Percentiles rank a stretch among this genome's conserved stretches.
Conservation (phyloP, 1,140 invertebrate species). For the Macrosteles quadrilineatus region DNA sequence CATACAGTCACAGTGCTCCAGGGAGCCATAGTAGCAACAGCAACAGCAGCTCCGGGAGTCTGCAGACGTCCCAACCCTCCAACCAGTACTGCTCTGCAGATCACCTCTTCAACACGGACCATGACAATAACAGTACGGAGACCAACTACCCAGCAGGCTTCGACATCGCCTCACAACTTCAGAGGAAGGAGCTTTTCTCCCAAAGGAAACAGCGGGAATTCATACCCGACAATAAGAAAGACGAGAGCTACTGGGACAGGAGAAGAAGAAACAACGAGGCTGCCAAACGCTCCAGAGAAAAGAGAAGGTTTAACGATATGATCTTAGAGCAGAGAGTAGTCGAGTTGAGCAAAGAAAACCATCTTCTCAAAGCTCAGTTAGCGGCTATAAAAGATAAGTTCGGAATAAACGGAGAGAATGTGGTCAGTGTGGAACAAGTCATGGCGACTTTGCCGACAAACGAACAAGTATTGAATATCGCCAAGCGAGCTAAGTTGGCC, state of each 20-base stretch:
- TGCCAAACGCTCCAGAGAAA: slow-evolving; percentile 91
- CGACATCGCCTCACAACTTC: slow-evolving; percentile 54
- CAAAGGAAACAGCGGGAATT: slow-evolving; percentile 94
- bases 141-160: slow-evolving; percentile 48
- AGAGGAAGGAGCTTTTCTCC: slow-evolving; percentile 76
- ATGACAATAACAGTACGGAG: slow-evolving; percentile 12
- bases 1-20: slow-evolving; percentile 38
- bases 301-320: slow-evolving; percentile 95
- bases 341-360: slow-evolving; percentile 93
- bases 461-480: slow-evolving; percentile 79
- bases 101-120: background rate
- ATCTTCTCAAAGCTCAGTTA: slow-evolving; percentile 88
- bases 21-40: slow-evolving; percentile 39
- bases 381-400: slow-evolving; percentile 92
- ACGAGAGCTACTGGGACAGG: slow-evolving; percentile 96
- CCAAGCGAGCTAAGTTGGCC: slow-evolving; percentile 73
- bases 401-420: slow-evolving; percentile 81
- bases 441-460: slow-evolving; percentile 77
- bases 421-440: slow-evolving; percentile 86
- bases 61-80: background rate
- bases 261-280: slow-evolving; percentile 94
- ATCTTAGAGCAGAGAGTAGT: slow-evolving; percentile 91
- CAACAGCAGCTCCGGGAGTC: slow-evolving; percentile 26
- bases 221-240: slow-evolving; percentile 95
- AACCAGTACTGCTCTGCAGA: background rate